Evolutionary conservation across 64 coral and sea anemone species (phyloP).

Genomic region (Porites lutea): DNA sequence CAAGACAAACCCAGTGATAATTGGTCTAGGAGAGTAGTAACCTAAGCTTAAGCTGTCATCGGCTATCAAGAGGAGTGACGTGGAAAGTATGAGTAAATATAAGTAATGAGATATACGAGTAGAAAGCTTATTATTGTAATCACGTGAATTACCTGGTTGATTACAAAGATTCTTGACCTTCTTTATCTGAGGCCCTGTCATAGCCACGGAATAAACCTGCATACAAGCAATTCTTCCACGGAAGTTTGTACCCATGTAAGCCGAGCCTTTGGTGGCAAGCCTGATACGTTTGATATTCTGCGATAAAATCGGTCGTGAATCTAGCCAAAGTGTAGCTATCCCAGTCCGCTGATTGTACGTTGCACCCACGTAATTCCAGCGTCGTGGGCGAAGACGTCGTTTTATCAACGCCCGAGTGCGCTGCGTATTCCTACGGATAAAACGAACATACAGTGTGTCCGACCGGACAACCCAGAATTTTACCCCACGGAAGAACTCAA

Average conservation of each 20-base stretch:
- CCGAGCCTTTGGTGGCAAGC: slow-evolving; percentile 48
- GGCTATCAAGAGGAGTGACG: background rate
- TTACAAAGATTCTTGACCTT: slow-evolving; percentile 84
- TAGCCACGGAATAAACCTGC: slow-evolving; percentile 73
- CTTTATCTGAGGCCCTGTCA: slow-evolving; percentile 73
- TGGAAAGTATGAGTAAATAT: background rate
- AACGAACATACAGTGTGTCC: slow-evolving; percentile 75
- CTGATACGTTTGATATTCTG: slow-evolving; percentile 53
- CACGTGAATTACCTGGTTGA: slow-evolving; percentile 63
- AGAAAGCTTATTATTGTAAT: no score
- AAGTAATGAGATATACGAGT: no score
- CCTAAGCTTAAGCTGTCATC: no score
- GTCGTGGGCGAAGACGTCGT: slow-evolving; percentile 37
- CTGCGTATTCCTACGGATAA: slow-evolving; percentile 51
- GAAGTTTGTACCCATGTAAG: slow-evolving; percentile 79
- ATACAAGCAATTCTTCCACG: slow-evolving; percentile 77
- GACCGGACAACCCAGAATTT: slow-evolving; percentile 45
- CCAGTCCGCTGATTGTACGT: slow-evolving; percentile 73
- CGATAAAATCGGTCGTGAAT: slow-evolving; percentile 52
- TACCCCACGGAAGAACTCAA: slow-evolving; percentile 58
- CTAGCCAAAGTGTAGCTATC: slow-evolving; percentile 73
- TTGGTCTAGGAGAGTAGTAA: no score
- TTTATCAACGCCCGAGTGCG: slow-evolving; percentile 31
- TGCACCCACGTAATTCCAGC: slow-evolving; percentile 84
- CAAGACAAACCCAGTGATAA: no score